Percentiles rank a stretch among this genome's conserved stretches.
Evolutionary conservation across 2,113 vertebrate genomes (phyloP).

Genomic region (Pterocles gutturalis): DNA sequence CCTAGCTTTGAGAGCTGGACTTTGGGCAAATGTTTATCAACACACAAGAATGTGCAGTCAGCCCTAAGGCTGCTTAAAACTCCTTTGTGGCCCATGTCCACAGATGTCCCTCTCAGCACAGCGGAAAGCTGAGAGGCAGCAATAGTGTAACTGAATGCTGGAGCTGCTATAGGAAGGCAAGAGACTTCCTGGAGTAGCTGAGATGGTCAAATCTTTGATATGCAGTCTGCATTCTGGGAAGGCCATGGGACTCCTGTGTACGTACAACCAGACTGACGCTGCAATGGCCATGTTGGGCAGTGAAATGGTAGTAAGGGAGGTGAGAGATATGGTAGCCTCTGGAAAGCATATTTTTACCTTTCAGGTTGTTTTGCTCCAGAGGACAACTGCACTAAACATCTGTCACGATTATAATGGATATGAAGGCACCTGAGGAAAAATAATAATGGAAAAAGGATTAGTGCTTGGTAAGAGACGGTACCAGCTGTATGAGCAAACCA

Average conservation of each 20-base stretch:
- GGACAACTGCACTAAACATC: neutral
- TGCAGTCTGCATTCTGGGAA: neutral
- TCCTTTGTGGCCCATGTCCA: rapidly evolving
- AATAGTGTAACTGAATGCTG: neutral
- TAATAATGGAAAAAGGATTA: neutral
- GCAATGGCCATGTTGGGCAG: neutral
- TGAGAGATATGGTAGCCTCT: neutral
- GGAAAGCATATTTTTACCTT: neutral
- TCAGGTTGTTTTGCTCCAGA: neutral
- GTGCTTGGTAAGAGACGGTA: neutral
- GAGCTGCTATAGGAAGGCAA: neutral
- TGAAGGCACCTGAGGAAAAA: neutral
- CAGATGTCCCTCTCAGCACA: neutral
- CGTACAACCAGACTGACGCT: rapidly evolving
- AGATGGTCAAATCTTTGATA: rapidly evolving
- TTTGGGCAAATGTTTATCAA: neutral
- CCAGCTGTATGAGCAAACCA: neutral
- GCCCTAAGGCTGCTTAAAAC: neutral
- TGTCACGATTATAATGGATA: neutral
- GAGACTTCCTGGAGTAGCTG: neutral
- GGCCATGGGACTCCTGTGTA: neutral
- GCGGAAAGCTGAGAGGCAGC: neutral
- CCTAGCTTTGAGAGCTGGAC: neutral
- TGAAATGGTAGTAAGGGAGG: neutral
- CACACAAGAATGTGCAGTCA: neutral